Base-by-base conservation (phyloP, 2,113 vertebrate species). In the Nibea albiflora region DNA sequence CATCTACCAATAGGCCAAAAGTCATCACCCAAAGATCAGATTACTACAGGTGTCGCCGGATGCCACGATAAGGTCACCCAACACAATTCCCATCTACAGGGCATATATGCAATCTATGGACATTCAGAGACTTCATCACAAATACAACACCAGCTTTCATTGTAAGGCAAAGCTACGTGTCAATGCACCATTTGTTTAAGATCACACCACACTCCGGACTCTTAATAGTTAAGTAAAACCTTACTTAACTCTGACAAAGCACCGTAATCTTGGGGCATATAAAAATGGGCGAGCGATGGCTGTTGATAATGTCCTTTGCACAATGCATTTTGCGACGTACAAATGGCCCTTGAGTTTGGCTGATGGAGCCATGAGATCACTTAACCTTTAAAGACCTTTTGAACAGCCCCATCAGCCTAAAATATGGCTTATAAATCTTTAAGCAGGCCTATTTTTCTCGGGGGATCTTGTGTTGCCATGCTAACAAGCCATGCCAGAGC, bases 321-420 rank as follows among this genome's bases (percentile, higher is more conserved):
- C 49, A 52, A 78, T 70, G 17, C 42, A 69, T 74, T 49, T 62
- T 78, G 35, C 56, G 58, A 84, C 63, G 72, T 47, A 57, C 31
- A 88, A 89, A 75, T 78, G 76, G 17, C 73, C 42, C 72, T 78
- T 63, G 73, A 67, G 73, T 53, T 72, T 81, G 78, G 65, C 60
- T 22, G 31, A 68, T 54, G 61, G 73, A 81, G 89, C 73, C 78
- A 64, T 50, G 84, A 83, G 76, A 86, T 78, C 81, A 78, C 60
- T 85, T 85, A 87, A 88, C 84, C 70, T 92, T 92, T 91, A 65
- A 72, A 63, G 81, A 73, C 56, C 68, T 71, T 85, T 78, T 71
- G 35, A 79, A 72, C 24, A 42, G 63, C 11, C 53, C 50, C 77
- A 81, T 88, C 84, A 78, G 73, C 66, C 64, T 73, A 60, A 85